Base-by-base conservation (phyloP, 2,888 invertebrate genomes). In the Eupithecia centaureata region DNA sequence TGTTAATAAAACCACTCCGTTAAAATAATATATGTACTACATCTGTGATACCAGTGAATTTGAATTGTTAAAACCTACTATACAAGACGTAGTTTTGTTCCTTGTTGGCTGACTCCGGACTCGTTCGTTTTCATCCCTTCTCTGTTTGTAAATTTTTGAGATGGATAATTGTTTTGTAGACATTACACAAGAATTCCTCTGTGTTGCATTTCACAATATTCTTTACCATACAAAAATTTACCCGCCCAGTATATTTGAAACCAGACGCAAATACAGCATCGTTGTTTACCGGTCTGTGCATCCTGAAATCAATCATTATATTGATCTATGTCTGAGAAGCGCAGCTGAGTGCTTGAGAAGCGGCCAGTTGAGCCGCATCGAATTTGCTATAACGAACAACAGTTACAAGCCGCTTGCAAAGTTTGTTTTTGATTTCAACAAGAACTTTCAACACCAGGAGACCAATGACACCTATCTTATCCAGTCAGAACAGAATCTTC, bases 301-400 rank as follows among this genome's bases (percentile, higher is more conserved):
- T 83, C 96, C 96, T 35, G 94, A 95, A 79, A 87, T 96, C 0
- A 95, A 94, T 73, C 90, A 94, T 60, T 96, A 96, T 78, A 92
- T 96, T 38, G 90, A 91, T 65, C 86, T 94, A 67, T 92, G 93
- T 70, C 79, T 95, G 61, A 94, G 92, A 84, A 91, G 89, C 63
- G 85, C 94, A 3, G 83, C 82, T 61, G 94, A 91, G 77, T 93
- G 94, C 78, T 79, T 94, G 18, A 94, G 92, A 78, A 87, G 79
- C 65, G 91, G 89, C 7, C 90, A 94, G 67, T 76, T 95, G 27
- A 89, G 85, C 74, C 87, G 92, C 42, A 78, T 96, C 1, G 93
- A 94, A 75, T 93, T 95, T 76, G 89, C 91, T 1, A 85, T 94
- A 38, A 88, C 90, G 12, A 81, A 91, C 59, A 83, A 73, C 62